phyloP scores from a whole-genome alignment of 2,888 invertebrate genomes.

The Pecten maximus region DNA sequence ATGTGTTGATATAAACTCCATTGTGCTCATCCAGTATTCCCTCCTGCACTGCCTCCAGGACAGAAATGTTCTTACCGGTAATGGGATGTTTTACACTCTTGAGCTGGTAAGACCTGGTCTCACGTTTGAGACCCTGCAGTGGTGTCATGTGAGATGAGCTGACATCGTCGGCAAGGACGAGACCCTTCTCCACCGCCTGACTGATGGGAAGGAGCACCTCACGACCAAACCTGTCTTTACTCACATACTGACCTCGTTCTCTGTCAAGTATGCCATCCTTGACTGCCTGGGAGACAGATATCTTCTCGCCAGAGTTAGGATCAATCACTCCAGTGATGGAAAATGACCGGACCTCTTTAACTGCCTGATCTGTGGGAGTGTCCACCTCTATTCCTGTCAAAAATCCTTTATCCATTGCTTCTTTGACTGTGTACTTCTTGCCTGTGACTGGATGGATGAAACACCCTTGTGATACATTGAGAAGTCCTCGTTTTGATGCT shows the following conservation, averaged over 20 bases:
- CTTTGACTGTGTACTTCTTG: slow-evolving; percentile 89
- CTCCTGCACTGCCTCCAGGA: slow-evolving; percentile 95
- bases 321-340: slow-evolving; percentile 91
- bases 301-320: slow-evolving; percentile 92
- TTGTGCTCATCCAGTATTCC: slow-evolving; percentile 92
- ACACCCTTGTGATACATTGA: slow-evolving; percentile 88
- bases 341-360: slow-evolving; percentile 89
- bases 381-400: slow-evolving; percentile 91
- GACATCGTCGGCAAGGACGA: slow-evolving; percentile 89
- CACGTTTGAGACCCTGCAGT: slow-evolving; percentile 87
- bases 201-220: slow-evolving; percentile 90
- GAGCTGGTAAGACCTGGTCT: slow-evolving; percentile 76
- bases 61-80: slow-evolving; percentile 88
- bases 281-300: slow-evolving; percentile 87
- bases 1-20: slow-evolving; percentile 86
- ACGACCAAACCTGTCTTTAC: slow-evolving; percentile 79
- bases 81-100: slow-evolving; percentile 87
- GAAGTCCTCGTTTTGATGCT: slow-evolving; percentile 91
- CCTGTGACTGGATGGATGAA: slow-evolving; percentile 89
- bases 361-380: slow-evolving; percentile 87
- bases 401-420: slow-evolving; percentile 91
- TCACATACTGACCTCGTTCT: slow-evolving; percentile 85
- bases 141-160: slow-evolving; percentile 94
- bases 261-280: slow-evolving; percentile 89
- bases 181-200: slow-evolving; percentile 91